Evolutionary conservation across 1,140 invertebrate genomes (phyloP), one percentile per base, ranked within the genome.

Genomic region (Hylaeus anthracinus): DNA sequence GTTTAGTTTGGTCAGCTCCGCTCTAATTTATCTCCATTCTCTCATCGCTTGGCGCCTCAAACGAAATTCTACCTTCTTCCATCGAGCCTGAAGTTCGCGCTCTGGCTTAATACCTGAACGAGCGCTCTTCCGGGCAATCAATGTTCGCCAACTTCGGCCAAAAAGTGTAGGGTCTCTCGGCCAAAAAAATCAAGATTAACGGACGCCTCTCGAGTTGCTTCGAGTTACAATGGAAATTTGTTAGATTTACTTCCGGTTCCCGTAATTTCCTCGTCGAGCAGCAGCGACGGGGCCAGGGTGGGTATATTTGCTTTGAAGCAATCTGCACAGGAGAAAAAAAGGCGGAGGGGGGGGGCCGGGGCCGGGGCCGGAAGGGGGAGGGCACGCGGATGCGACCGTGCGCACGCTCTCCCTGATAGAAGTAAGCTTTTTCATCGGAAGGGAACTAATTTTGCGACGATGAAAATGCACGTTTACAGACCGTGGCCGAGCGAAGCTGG

Each of bases 241-340:
- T 76, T 70, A 80, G 72, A 81, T 81, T 81, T 56, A 81, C 71
- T 82, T 85, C 77, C 37, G 72, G 81, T 69, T 53, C 26, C 77
- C 72, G 56, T 78, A 86, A 86, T 86, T 82, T 63, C 74, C 81
- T 82, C 85, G 73, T 53, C 48, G 2, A 48, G 43, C 61, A 37
- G 26, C 15, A 8, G 12, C 41, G 5, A 6, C 9, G 8, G 51
- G 12, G 2, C 0, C 0, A 55, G 39, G 41, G 51, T 53, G 43
- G 60, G 85, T 79, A 85, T 82, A 86, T 86, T 82, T 86, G 85
- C 85, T 86, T 86, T 78, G 80, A 79, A 79, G 85, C 81, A 86
- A 85, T 86, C 84, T 74, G 51, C 84, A 41, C 41, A 65, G 51
- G 41, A 61, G 74, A 45, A 74, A 78, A 85, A 75, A 60, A 26